Evolutionary conservation across 2,797 vertebrate species (phyloP).

Genomic region (Steatocranus sp.): DNA sequence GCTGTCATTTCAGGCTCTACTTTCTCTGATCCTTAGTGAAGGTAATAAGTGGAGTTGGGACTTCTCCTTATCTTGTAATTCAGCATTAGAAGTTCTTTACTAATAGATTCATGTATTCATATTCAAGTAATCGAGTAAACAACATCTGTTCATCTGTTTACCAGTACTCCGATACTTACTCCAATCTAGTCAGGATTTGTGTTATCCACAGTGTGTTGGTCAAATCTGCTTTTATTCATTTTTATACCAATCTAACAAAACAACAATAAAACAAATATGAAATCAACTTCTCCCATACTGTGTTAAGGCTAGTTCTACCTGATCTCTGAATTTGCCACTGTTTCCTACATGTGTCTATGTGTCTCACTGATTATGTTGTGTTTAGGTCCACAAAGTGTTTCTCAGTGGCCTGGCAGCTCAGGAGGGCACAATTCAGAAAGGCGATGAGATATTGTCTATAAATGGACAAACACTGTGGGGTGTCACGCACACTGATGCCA

Average conservation of each 20-base stretch:
- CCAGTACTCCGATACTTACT: background rate
- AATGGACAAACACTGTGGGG: slow-evolving; percentile 89
- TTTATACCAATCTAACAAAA: background rate
- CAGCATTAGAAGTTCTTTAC: background rate
- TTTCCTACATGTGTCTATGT: background rate
- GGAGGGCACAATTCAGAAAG: slow-evolving; percentile 94
- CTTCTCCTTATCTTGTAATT: background rate
- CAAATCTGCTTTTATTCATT: background rate
- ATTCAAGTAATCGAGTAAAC: background rate
- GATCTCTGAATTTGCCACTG: rapidly evolving
- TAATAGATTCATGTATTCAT: background rate
- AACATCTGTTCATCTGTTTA: background rate
- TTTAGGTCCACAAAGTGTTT: slow-evolving; percentile 91
- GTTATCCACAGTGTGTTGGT: background rate
- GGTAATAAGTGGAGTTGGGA: background rate
- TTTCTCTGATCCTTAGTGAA: background rate
- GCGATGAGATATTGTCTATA: slow-evolving; percentile 90
- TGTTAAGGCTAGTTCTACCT: rapidly evolving
- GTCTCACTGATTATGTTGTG: background rate
- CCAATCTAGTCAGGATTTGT: background rate
- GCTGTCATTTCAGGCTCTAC: background rate
- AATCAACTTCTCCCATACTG: background rate
- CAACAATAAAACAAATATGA: background rate
- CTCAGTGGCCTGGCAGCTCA: slow-evolving; percentile 83
- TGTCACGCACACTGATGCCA: slow-evolving; percentile 80